Conservation (phyloP, 2,888 invertebrate genomes). For the Orchestes rusci region DNA sequence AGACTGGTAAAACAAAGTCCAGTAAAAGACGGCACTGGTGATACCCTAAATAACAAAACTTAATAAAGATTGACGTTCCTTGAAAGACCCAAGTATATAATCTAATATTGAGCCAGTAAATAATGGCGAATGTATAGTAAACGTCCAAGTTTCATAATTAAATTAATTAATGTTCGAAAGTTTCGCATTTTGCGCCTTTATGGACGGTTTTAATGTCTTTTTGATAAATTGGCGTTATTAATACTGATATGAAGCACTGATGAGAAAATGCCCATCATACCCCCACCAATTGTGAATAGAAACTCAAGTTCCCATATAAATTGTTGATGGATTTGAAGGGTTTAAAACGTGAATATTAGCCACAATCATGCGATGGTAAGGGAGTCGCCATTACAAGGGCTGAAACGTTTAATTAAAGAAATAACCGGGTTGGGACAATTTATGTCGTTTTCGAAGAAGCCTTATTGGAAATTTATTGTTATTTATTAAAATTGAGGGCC, state of each 20-base stretch:
- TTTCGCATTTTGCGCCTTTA: constrained; percentile 38
- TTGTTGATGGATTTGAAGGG: too few relatives aligned
- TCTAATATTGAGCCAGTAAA: constrained; percentile 42
- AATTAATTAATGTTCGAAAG: constrained; percentile 45
- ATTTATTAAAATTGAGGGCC: constrained; percentile 21
- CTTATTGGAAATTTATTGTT: constrained; percentile 33
- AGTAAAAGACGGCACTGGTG: too few relatives aligned
- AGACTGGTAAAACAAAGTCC: too few relatives aligned
- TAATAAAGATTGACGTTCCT: constrained; percentile 22
- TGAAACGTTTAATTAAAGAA: constrained; percentile 37
- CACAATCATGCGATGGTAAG: too few relatives aligned
- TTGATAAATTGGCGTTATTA: constrained; percentile 42
- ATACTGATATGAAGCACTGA: constrained; percentile 34
- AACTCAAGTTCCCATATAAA: too few relatives aligned
- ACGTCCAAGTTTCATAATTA: constrained; percentile 47
- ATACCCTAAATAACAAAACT: constrained; percentile 15
- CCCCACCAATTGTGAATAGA: too few relatives aligned
- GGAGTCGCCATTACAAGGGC: too few relatives aligned
- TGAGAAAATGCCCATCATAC: too few relatives aligned
- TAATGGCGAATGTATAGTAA: constrained; percentile 41
- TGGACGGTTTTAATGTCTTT: constrained; percentile 38
- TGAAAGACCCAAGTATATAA: constrained; percentile 31
- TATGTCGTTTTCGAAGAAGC: constrained; percentile 30
- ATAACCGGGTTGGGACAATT: constrained; percentile 32
- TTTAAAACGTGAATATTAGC: too few relatives aligned